Evolutionary conservation across 2,888 invertebrate species (phyloP).

Genomic region (Sphecodes monilicornis): DNA sequence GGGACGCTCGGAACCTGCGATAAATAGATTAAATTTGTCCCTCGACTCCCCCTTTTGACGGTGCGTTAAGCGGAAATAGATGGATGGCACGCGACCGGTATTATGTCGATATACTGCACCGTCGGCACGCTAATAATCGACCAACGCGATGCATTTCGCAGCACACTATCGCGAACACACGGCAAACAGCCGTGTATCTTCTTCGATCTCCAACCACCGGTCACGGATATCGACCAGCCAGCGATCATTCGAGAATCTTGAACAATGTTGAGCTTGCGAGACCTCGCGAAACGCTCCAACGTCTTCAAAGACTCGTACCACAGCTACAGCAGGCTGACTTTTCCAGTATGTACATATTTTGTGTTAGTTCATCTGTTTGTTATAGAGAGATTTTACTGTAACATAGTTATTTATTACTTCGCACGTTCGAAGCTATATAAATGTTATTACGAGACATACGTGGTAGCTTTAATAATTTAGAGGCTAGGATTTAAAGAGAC

Average conservation of each 20-base stretch:
- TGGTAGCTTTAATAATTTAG: neutral
- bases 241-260: neutral
- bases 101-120: slow-evolving; percentile 54
- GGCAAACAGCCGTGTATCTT: slow-evolving; percentile 14
- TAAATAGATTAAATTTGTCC: slow-evolving; percentile 80
- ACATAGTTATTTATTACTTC: neutral
- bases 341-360: neutral
- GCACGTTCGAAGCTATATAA: neutral
- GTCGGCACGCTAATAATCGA: slow-evolving; percentile 53
- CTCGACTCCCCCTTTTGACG: slow-evolving; percentile 72
- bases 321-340: neutral
- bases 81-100: slow-evolving; percentile 80
- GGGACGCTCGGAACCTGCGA: slow-evolving; percentile 66
- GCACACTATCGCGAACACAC: slow-evolving; percentile 29
- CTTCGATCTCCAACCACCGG: slow-evolving; percentile 2
- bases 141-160: slow-evolving; percentile 47
- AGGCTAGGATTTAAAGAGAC: neutral
- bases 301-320: neutral
- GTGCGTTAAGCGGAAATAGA: slow-evolving; percentile 78
- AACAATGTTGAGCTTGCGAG: neutral
- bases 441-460: neutral
- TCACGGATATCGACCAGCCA: neutral
- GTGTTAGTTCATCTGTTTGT: neutral
- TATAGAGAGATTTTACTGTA: neutral
- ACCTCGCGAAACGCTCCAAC: neutral